These are phyloP conservation scores for Hipparchia sbordonii DNA, from an alignment of 2,888 invertebrate genomes.

Conservation along the genomic window DNA sequence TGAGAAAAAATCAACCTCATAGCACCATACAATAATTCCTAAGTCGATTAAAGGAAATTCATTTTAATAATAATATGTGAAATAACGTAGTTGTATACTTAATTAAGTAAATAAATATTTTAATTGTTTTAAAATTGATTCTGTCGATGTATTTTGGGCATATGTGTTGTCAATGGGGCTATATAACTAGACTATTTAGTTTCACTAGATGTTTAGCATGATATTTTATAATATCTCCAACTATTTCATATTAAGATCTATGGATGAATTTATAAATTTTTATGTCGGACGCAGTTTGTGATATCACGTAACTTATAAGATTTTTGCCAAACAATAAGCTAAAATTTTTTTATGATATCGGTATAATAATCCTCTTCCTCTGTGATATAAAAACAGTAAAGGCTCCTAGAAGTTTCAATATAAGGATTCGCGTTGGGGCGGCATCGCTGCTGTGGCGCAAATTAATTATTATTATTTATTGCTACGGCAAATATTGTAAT, in stretches of 20 bases:
- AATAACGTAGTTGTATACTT: neutral
- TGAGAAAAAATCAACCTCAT: conserved; percentile 31
- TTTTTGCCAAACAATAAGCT: neutral
- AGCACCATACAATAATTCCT: conserved; percentile 49
- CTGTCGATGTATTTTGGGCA: conserved; percentile 8
- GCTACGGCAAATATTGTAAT: too few relatives aligned
- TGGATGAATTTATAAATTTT: neutral
- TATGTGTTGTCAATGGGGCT: neutral
- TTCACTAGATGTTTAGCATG: neutral
- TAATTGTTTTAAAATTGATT: too few relatives aligned
- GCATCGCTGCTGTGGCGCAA: too few relatives aligned
- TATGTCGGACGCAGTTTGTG: neutral
- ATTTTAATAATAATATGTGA: neutral
- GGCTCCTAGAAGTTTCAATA: neutral
- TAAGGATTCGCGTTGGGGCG: too few relatives aligned
- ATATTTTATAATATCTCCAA: neutral
- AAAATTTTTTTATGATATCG: neutral
- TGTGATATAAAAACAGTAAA: neutral
- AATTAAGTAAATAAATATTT: neutral
- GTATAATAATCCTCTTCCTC: neutral
- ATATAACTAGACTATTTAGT: neutral
- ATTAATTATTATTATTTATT: too few relatives aligned
- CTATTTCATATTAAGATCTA: neutral
- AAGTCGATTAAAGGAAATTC: conserved; percentile 29
- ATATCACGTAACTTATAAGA: neutral